These are phyloP conservation scores for Heptranchias perlo DNA, from an alignment of 2,113 vertebrate species.

Conservation along the genomic window DNA sequence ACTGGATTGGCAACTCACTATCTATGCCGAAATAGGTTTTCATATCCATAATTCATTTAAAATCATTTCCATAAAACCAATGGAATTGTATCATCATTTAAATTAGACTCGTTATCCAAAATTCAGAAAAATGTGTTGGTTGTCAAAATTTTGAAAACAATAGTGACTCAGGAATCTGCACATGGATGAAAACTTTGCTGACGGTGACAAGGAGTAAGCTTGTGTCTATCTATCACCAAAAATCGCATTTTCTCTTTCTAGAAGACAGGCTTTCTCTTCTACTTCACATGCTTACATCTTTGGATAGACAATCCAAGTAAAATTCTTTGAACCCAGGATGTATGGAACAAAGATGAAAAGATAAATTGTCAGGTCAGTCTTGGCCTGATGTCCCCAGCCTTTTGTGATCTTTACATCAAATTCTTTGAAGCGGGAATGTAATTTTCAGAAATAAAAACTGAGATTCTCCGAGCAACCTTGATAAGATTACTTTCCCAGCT, in stretches of 20 bases:
- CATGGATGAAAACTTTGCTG: conserved; percentile 7
- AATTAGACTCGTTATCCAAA: conserved; percentile 3
- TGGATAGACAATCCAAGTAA: neutral
- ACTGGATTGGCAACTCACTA: conserved; percentile 27
- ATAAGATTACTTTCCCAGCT: neutral
- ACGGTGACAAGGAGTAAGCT: neutral
- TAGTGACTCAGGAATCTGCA: neutral
- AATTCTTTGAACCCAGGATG: neutral
- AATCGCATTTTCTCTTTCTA: neutral
- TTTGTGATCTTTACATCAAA: conserved; percentile 17
- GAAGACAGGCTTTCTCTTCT: neutral
- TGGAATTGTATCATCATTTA: neutral
- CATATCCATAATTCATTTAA: conserved; percentile 15
- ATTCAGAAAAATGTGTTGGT: neutral
- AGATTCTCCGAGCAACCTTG: neutral
- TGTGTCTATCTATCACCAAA: neutral
- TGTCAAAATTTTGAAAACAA: conserved; percentile 1
- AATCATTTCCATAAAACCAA: conserved; percentile 35
- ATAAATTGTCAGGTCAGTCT: neutral
- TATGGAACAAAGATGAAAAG: neutral
- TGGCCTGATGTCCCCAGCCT: neutral
- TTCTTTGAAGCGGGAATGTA: neutral
- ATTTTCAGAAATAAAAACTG: neutral
- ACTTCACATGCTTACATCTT: neutral
- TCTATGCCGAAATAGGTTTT: neutral